phyloP scores from a whole-genome alignment of 2,797 vertebrate species.

The Hylomyscus alleni region DNA sequence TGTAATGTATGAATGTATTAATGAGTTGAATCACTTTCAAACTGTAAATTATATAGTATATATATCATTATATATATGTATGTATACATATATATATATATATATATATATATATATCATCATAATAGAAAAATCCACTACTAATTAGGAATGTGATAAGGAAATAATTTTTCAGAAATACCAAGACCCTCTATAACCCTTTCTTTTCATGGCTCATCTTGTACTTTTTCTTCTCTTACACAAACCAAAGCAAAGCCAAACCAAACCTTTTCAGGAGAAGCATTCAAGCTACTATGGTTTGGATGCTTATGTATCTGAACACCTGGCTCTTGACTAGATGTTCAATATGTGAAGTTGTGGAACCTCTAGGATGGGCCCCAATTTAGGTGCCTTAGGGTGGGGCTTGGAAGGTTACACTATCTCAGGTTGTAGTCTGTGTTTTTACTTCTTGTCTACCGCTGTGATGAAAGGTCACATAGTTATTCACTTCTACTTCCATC shows the following conservation, averaged over 20 bases:
- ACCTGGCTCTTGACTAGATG: background rate
- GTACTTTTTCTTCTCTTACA: background rate
- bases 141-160: background rate
- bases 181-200: background rate
- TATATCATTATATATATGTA: too few relatives aligned
- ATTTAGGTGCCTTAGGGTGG: background rate
- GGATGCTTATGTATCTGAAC: background rate
- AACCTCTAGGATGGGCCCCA: background rate
- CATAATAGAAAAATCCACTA: background rate
- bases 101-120: too few relatives aligned
- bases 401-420: background rate
- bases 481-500: background rate
- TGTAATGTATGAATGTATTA: background rate
- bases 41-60: background rate
- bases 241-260: too few relatives aligned
- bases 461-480: background rate
- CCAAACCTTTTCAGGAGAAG: background rate
- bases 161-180: slow-evolving; percentile 35
- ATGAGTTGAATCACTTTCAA: background rate
- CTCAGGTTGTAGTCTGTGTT: background rate
- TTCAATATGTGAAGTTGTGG: background rate
- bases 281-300: too few relatives aligned
- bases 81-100: too few relatives aligned
- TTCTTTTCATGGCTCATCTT: background rate
- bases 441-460: background rate